A percentile compares a stretch with the other conserved stretches of the same genome.
These are phyloP conservation scores for Alectoris magna DNA, from an alignment of 2,797 vertebrate genomes.

Conservation along the genomic window DNA sequence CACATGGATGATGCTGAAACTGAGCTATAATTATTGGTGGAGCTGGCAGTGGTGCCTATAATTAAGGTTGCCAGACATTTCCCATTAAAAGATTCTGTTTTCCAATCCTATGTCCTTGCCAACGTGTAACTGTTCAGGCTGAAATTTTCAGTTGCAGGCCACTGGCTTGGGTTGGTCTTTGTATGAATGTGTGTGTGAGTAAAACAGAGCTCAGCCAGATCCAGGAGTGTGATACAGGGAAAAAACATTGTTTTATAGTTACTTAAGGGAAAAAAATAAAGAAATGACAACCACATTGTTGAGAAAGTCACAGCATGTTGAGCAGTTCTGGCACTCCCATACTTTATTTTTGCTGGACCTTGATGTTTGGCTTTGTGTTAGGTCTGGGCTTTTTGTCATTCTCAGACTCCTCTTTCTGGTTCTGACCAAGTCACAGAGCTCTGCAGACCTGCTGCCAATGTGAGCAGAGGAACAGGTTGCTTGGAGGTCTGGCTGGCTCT, in stretches of 20 bases:
- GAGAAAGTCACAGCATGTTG: neutral
- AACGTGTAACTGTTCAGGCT: slow-evolving; percentile 19
- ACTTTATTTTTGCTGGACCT: neutral
- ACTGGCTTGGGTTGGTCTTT: neutral
- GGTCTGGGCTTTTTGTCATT: neutral
- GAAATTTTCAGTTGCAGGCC: slow-evolving; percentile 32
- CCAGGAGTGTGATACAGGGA: neutral
- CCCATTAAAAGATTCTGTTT: slow-evolving; percentile 45
- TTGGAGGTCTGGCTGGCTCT: neutral
- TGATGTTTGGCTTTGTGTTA: neutral
- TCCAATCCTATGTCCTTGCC: slow-evolving; percentile 17
- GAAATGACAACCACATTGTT: neutral
- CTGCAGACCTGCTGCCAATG: neutral
- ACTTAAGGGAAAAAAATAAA: neutral
- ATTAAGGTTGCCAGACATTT: slow-evolving; percentile 50
- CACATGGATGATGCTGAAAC: slow-evolving; percentile 8
- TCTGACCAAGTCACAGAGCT: neutral
- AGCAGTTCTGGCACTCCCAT: neutral
- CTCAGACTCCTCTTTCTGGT: neutral
- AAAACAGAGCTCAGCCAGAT: neutral
- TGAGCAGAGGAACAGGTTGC: neutral
- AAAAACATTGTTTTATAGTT: neutral
- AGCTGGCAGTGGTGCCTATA: slow-evolving; percentile 46
- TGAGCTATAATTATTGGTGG: slow-evolving; percentile 53
- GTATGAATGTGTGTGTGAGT: neutral